Evolutionary conservation across 2,113 vertebrate species (phyloP), one percentile per base, ranked within the genome.

Genomic region (Corythaeola cristata): DNA sequence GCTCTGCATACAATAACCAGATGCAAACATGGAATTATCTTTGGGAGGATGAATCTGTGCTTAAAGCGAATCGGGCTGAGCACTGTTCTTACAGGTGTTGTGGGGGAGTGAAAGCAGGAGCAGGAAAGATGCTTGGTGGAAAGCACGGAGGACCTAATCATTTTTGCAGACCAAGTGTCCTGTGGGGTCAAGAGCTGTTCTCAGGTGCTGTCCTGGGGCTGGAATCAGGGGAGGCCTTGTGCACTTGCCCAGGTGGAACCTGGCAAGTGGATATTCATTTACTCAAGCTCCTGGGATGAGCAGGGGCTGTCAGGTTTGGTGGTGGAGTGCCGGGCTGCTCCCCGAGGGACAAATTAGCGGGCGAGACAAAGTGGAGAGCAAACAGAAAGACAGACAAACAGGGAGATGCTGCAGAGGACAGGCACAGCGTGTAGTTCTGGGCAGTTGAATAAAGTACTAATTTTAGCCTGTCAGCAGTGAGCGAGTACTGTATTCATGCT

Each of bases 401-500:
- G 90, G 69, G 95, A 92, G 94, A 95, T 93, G 92, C 66, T 79
- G 91, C 2, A 2, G 50, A 93, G 80, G 77, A 53, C 72, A 47
- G 56, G 33, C 62, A 15, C 73, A 24, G 35, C 7, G 27, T 12
- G 45, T 97, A 75, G 92, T 90, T 79, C 89, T 95, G 75, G 85
- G 75, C 68, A 83, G 89, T 83, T 94, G 89, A 89, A 92, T 95
- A 94, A 96, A 89, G 68, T 94, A 66, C 92, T 95, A 95, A 96
- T 95, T 96, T 96, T 97, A 95, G 81, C 74, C 45, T 77, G 47
- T 74, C 50, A 15, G 90, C 45, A 47, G 53, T 5, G 62, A 87
- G 58, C 11, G 22, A 92, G 79, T 77, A n/a, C 59, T 67, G 44
- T 69, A 32, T 80, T 96, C 49, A 1, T 85, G 22, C 67, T 92